Percentiles rank a stretch among this genome's conserved stretches.
Evolutionary conservation across 2,113 vertebrate species (phyloP).

Genomic region (Engystomops pustulosus): DNA sequence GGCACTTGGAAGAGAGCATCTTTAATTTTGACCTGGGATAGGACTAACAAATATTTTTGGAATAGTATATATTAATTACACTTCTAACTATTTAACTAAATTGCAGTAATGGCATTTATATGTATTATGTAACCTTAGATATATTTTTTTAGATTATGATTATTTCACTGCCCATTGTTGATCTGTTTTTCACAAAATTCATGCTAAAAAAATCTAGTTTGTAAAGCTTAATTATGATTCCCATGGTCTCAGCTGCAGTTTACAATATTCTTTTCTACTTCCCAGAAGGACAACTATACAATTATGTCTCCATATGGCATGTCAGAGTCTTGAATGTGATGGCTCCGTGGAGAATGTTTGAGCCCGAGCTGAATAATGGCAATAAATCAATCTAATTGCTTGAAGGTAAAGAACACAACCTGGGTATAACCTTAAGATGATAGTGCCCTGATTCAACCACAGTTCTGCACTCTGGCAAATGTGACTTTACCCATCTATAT

Average conservation of each 20-base stretch:
- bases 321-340: constrained; percentile 9
- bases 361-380: background rate
- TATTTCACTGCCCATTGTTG: background rate
- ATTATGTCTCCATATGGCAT: constrained; percentile 10
- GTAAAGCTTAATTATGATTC: background rate
- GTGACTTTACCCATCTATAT: background rate
- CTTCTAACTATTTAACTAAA: background rate
- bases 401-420: background rate
- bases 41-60: no score
- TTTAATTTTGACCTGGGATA: no score
- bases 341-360: background rate
- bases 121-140: background rate
- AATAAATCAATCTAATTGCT: constrained; percentile 15
- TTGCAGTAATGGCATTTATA: background rate
- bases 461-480: background rate
- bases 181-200: background rate
- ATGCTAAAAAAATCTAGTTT: background rate
- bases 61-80: no score
- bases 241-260: background rate
- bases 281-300: accelerated
- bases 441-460: background rate
- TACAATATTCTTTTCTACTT: background rate
- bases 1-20: no score
- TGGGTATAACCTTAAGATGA: background rate
- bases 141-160: background rate